Conservation (phyloP, 2,888 invertebrate genomes). For the Molorchus minor region DNA sequence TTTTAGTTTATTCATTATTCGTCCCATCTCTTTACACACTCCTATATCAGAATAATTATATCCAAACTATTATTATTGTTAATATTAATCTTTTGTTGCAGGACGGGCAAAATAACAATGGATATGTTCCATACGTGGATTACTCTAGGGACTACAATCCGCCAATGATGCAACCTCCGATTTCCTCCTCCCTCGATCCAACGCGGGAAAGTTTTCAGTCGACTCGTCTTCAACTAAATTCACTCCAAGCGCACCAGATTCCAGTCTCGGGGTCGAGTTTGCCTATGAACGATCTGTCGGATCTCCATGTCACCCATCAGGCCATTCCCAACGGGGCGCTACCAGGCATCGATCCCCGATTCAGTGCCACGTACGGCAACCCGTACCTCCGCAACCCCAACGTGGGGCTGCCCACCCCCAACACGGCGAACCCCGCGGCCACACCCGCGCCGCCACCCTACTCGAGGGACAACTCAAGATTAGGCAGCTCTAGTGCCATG, state of each 20-base stretch:
- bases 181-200: constrained; percentile 66
- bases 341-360: constrained; percentile 78
- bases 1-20: too few species aligned
- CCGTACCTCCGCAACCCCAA: constrained; percentile 77
- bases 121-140: constrained; percentile 89
- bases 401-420: constrained; percentile 69
- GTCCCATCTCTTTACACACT: too few species aligned
- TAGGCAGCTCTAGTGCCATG: constrained; percentile 55
- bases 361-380: constrained; percentile 89
- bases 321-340: constrained; percentile 58
- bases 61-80: too few species aligned
- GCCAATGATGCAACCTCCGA: constrained; percentile 71
- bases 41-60: too few species aligned
- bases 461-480: constrained; percentile 58
- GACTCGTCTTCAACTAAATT: constrained; percentile 61
- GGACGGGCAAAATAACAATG: constrained; percentile 85
- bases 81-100: too few species aligned
- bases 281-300: constrained; percentile 59
- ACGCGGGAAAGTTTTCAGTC: constrained; percentile 60
- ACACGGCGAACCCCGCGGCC: constrained; percentile 77
- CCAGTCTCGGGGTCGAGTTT: constrained; percentile 53
- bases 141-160: constrained; percentile 90
- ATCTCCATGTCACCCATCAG: constrained; percentile 54
- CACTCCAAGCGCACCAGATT: constrained; percentile 57
- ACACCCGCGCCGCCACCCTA: constrained; percentile 86